Base-by-base conservation (phyloP, 2,888 invertebrate genomes). In the Clistopyga incitator region DNA sequence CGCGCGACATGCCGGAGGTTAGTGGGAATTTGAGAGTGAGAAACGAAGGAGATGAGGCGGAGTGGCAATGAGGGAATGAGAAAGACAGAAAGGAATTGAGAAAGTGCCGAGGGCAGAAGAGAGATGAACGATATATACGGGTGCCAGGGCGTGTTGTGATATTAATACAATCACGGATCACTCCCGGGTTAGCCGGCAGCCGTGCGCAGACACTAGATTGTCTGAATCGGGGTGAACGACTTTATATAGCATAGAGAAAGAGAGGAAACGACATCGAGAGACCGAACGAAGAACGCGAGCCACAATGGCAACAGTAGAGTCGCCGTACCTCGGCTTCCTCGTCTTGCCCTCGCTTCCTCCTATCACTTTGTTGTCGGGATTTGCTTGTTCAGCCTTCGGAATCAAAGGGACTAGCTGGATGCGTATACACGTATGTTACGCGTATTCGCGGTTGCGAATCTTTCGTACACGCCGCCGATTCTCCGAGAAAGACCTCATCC, bases 141-240 rank as follows among this genome's bases (percentile, higher is more conserved):
- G 88, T 90, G 88, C 88, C 89, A 88, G 88, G 89, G 92, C 90
- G 91, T 92, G 92, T 92, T 91, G 93, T 93, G 93, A 93, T 93
- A 93, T 93, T 93, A 93, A 93, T 93, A 93, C 93, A 93, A 93
- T 92, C 92, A 91, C 92, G 92, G 92, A 93, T 93, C 92, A 92
- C 90, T 93, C 92, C 92, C 92, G 92, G 92, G 92, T 91, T 91
- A 90, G 90, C 89, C 89, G 87, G 86, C 90, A 88, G 90, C 90
- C 91, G 91, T 86, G 90, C 90, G 92, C 92, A 93, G 93, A 93
- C 92, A 91, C 91, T 92, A 92, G 92, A 93, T 93, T 92, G 93
- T 92, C 93, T 92, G 93, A 93, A 93, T 93, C 93, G 93, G 93
- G 93, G 93, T 93, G 93, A 93, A 93, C 92, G 93, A 93, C 93